phyloP scores from a whole-genome alignment of 2,113 vertebrate species.

The Gorsachius goisagi region DNA sequence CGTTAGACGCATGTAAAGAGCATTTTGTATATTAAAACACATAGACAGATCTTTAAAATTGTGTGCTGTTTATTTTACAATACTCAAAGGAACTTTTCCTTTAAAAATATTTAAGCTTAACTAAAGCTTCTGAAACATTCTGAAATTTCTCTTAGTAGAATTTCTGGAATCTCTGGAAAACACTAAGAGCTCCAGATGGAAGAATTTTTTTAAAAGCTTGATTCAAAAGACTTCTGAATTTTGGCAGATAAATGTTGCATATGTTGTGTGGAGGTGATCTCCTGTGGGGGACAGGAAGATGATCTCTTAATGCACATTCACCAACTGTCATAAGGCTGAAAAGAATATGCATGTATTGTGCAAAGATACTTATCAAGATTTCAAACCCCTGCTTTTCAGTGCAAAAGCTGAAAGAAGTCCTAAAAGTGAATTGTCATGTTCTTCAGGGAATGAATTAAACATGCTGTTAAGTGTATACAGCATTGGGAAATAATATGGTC shows the following conservation, averaged over 20 bases:
- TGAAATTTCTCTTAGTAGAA: slow-evolving; percentile 33
- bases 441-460: slow-evolving; percentile 1
- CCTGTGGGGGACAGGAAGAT: slow-evolving; percentile 70
- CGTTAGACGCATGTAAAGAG: not conserved
- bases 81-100: not conserved
- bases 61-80: not conserved
- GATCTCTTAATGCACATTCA: slow-evolving; percentile 66
- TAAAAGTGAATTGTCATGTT: not conserved
- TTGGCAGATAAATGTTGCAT: slow-evolving; percentile 73
- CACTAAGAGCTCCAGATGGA: slow-evolving; percentile 65
- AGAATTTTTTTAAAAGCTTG: slow-evolving; percentile 50
- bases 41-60: not conserved
- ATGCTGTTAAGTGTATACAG: not conserved
- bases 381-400: not conserved
- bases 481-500: not conserved
- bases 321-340: slow-evolving; percentile 39
- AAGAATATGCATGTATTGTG: not conserved
- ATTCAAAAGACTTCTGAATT: slow-evolving; percentile 62
- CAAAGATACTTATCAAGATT: slow-evolving; percentile 27
- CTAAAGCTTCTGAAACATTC: not conserved
- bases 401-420: not conserved
- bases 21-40: not conserved
- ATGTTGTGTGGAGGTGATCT: slow-evolving; percentile 72
- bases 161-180: slow-evolving; percentile 52
- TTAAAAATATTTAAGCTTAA: not conserved